Conservation (phyloP, 2,888 invertebrate genomes). For the Molanna angustata region DNA sequence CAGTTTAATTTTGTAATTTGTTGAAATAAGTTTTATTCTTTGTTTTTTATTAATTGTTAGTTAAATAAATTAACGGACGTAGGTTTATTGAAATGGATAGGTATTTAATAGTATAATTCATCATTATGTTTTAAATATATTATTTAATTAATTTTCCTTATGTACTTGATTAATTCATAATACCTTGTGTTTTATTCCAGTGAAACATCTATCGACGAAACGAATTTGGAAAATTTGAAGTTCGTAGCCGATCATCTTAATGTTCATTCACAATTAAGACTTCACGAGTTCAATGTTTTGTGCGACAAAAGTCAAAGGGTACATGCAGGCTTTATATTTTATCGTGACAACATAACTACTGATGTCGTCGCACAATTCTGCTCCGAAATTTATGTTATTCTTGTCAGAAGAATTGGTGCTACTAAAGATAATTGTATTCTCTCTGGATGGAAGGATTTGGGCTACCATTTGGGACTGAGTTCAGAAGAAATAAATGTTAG, state of each 20-base stretch:
- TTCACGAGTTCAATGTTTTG: constrained; percentile 11
- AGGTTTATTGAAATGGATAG: too few species aligned
- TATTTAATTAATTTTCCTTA: constrained; percentile 5
- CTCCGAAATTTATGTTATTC: constrained; percentile 18
- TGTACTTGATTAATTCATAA: not conserved
- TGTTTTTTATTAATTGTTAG: too few species aligned
- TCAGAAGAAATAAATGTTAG: constrained; percentile 37
- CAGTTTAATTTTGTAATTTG: too few species aligned
- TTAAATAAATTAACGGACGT: too few species aligned
- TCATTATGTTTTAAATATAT: not conserved
- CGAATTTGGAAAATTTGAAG: constrained; percentile 5
- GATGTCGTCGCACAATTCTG: constrained; percentile 26
- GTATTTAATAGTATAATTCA: not conserved
- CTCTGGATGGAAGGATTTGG: constrained; percentile 40
- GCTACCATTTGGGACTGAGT: constrained; percentile 37
- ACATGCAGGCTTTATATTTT: constrained; percentile 27
- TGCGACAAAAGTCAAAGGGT: constrained; percentile 16
- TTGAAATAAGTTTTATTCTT: too few species aligned
- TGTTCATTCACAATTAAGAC: constrained; percentile 2
- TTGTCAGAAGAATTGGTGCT: constrained; percentile 27
- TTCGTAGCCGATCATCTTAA: constrained; percentile 1
- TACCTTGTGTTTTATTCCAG: constrained; percentile 12
- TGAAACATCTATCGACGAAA: constrained; percentile 5
- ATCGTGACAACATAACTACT: constrained; percentile 19
- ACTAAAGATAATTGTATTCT: constrained; percentile 16